Percentiles rank a stretch among this genome's conserved stretches.
Conservation (phyloP, 1,140 invertebrate genomes). For the Musca vetustissima region DNA sequence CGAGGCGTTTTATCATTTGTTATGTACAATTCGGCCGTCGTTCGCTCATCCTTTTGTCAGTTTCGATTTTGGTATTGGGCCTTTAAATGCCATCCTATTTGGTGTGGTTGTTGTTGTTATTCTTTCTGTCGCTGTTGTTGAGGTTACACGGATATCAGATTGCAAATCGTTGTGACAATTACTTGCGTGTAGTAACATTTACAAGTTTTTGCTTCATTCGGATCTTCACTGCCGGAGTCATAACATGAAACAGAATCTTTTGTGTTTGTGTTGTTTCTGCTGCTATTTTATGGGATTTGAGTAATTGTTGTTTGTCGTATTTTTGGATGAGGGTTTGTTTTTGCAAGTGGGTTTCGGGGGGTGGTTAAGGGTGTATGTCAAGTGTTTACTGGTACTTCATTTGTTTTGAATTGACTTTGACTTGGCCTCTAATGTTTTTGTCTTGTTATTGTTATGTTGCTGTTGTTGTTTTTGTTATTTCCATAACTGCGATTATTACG, state of each 20-base stretch:
- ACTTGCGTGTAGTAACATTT: constrained; percentile 12
- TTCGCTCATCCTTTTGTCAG: not conserved
- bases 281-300: constrained; percentile 50
- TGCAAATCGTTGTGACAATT: constrained; percentile 49
- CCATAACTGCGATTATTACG: not conserved
- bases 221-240: no score
- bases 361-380: not conserved
- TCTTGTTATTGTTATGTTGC: no score
- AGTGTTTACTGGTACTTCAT: constrained; percentile 5
- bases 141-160: constrained; percentile 56
- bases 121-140: constrained; percentile 26
- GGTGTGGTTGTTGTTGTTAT: not conserved
- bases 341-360: not conserved
- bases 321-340: not conserved
- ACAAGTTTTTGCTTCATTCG: constrained; percentile 17
- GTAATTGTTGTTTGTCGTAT: constrained; percentile 48
- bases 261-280: constrained; percentile 26
- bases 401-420: constrained; percentile 21
- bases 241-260: not conserved
- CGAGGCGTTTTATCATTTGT: not conserved
- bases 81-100: not conserved
- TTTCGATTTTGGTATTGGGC: not conserved
- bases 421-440: not conserved
- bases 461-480: no score
- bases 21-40: not conserved